These are phyloP conservation scores for Drosophila melanosoma DNA, from an alignment of 2,888 invertebrate genomes.

Conservation along the genomic window DNA sequence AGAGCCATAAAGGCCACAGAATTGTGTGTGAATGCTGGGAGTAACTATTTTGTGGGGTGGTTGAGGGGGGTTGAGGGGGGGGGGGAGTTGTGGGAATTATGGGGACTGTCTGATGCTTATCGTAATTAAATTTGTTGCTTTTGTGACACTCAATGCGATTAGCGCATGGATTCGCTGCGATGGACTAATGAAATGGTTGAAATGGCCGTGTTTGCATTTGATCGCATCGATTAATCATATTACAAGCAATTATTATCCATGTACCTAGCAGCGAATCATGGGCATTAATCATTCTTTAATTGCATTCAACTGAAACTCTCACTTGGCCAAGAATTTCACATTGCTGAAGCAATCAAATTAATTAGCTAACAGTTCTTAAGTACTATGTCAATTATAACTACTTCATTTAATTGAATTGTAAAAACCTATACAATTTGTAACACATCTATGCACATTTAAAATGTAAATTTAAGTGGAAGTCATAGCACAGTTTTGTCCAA, in stretches of 20 bases:
- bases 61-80: neutral
- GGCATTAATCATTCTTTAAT: constrained; percentile 27
- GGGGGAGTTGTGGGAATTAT: neutral
- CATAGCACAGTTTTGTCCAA: neutral
- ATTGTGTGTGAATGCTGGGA: constrained; percentile 3
- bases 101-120: constrained; percentile 33
- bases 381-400: neutral
- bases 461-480: neutral
- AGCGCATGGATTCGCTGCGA: constrained; percentile 43
- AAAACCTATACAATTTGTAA: neutral
- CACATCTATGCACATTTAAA: neutral
- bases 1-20: neutral
- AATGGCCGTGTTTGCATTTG: constrained; percentile 44
- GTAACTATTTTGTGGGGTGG: constrained; percentile 4
- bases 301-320: neutral
- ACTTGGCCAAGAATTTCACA: neutral
- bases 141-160: constrained; percentile 66
- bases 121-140: constrained; percentile 64
- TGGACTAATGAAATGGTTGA: constrained; percentile 15
- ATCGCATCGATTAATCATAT: constrained; percentile 57
- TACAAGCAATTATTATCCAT: constrained; percentile 40
- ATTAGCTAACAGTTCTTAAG: constrained; percentile 14
- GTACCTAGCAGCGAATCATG: constrained; percentile 26
- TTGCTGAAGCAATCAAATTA: constrained; percentile 4
- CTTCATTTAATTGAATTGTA: constrained; percentile 1